Percentiles rank a stretch among this genome's conserved stretches.
Evolutionary conservation across 2,888 invertebrate species (phyloP).

Genomic region (Cephus sareptanus): DNA sequence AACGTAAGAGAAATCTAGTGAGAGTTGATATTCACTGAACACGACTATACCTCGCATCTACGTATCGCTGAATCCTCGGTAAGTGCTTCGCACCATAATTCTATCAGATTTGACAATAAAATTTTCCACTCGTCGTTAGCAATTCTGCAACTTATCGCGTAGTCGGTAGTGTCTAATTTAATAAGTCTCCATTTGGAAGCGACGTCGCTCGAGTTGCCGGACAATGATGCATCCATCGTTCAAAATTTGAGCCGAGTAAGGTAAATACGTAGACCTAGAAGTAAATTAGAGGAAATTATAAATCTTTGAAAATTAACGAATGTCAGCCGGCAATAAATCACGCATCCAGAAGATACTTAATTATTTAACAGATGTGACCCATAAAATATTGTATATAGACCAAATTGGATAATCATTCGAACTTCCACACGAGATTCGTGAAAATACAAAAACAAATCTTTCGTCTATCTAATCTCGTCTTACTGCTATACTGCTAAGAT

Average conservation of each 20-base stretch:
- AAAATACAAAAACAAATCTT: not conserved
- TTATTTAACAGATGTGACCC: not conserved
- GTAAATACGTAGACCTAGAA: not conserved
- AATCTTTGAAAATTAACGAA: not conserved
- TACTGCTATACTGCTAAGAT: not conserved
- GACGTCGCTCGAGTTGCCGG: not conserved
- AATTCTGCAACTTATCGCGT: constrained; percentile 29
- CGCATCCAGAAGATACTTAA: not conserved
- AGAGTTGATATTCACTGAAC: not conserved
- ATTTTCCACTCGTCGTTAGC: constrained; percentile 27
- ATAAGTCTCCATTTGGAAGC: constrained; percentile 7
- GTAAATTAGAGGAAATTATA: not conserved
- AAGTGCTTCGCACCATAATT: constrained; percentile 42
- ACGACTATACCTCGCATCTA: constrained; percentile 42
- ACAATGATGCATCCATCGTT: not conserved
- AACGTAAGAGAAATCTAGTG: not conserved
- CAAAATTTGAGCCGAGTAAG: not conserved
- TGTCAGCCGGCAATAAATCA: not conserved
- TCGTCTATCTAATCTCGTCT: not conserved
- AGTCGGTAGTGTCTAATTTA: constrained; percentile 27
- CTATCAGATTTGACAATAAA: constrained; percentile 37
- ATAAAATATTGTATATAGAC: not conserved
- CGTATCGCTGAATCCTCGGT: constrained; percentile 31
- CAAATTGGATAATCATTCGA: not conserved
- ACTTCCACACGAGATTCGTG: not conserved